Evolutionary conservation across 1,140 invertebrate genomes (phyloP).

Genomic region (Popillia japonica): DNA sequence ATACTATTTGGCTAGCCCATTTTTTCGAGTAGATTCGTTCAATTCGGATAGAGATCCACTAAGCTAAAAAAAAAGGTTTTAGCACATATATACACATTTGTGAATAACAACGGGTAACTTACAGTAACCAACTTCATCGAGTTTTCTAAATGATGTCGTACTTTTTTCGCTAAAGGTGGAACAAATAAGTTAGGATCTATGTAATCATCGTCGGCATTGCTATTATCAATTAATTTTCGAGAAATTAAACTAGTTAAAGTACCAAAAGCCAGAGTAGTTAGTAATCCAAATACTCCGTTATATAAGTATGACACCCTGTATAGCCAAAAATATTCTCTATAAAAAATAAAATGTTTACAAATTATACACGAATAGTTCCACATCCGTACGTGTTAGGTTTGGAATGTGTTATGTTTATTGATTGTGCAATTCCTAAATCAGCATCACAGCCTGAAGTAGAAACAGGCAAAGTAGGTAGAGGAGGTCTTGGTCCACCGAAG

Average conservation of each 20-base stretch:
- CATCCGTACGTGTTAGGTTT: background rate
- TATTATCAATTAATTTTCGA: conserved; percentile 54
- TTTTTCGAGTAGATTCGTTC: background rate
- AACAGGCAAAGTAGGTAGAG: conserved; percentile 65
- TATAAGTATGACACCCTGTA: conserved; percentile 90
- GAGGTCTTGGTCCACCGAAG: conserved; percentile 81
- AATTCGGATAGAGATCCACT: conserved; percentile 13
- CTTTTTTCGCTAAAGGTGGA: conserved; percentile 66
- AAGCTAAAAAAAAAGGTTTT: background rate
- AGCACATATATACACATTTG: background rate
- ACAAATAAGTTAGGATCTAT: conserved; percentile 71
- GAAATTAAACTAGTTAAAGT: conserved; percentile 65
- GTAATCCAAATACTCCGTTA: conserved; percentile 77
- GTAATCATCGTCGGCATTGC: conserved; percentile 48
- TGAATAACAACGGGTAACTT: background rate
- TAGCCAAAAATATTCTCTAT: conserved; percentile 69
- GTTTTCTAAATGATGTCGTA: conserved; percentile 49
- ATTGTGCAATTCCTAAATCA: background rate
- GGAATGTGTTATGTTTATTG: background rate
- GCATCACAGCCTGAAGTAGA: conserved; percentile 66
- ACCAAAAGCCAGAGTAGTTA: conserved; percentile 72
- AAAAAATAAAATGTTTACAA: conserved; percentile 43
- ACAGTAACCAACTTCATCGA: background rate
- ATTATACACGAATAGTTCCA: background rate
- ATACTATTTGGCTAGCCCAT: background rate